Conservation (phyloP, 2,797 vertebrate species). For the Falco concolor region DNA sequence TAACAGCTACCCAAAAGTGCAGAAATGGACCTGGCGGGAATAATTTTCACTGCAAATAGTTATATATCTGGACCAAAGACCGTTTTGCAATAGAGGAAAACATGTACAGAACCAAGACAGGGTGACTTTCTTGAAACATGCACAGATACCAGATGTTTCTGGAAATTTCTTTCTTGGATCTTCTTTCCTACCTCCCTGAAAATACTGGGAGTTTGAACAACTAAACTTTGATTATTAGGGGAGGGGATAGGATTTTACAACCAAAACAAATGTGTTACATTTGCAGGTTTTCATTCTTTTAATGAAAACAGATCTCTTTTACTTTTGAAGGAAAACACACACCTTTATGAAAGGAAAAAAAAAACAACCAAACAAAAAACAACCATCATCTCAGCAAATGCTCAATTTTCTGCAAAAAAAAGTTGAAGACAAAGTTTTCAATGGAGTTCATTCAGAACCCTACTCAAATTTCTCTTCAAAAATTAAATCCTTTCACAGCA, state of each 20-base stretch:
- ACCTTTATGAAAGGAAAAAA: neutral
- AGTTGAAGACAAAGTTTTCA: neutral
- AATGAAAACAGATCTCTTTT: neutral
- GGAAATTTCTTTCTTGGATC: neutral
- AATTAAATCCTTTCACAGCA: neutral
- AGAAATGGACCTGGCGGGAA: neutral
- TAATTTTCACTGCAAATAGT: neutral
- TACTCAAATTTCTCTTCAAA: neutral
- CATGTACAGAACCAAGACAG: neutral
- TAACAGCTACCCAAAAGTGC: neutral
- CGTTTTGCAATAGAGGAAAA: neutral
- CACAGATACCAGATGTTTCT: neutral
- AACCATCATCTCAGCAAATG: neutral
- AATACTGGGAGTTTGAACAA: neutral
- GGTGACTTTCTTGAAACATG: neutral
- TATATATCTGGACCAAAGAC: neutral
- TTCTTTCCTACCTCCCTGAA: neutral
- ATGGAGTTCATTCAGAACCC: neutral
- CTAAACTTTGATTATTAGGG: neutral
- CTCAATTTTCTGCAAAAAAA: neutral
- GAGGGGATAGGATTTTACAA: neutral
- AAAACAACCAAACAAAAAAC: neutral
- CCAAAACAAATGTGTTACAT: neutral
- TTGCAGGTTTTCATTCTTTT: neutral
- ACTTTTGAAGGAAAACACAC: neutral